phyloP scores from a whole-genome alignment of 2,797 vertebrate species.

The Phalanger gymnotis region DNA sequence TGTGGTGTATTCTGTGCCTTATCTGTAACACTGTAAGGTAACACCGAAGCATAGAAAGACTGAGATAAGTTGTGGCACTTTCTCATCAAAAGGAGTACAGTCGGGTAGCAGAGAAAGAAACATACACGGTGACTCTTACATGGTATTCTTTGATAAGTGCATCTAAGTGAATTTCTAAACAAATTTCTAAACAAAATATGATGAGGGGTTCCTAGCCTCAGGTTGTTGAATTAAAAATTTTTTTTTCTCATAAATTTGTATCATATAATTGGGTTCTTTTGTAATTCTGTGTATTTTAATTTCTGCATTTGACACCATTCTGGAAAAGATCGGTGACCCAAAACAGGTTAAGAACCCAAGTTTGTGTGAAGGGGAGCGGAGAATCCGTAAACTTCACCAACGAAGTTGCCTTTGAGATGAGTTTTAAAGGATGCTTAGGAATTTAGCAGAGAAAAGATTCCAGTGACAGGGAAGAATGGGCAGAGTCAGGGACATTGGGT shows the following conservation, averaged over 20 bases:
- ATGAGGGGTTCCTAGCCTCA: not conserved
- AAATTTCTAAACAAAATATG: not conserved
- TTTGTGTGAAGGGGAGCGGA: slow-evolving; percentile 3
- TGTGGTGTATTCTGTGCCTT: too few species aligned
- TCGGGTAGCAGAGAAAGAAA: not conserved
- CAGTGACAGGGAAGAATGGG: not conserved
- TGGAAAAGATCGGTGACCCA: not conserved
- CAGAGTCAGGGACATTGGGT: not conserved
- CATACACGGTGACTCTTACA: not conserved
- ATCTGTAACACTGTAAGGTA: not conserved
- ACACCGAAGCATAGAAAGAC: not conserved
- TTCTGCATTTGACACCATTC: not conserved
- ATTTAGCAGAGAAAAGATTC: slow-evolving; percentile 31
- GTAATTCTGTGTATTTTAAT: not conserved
- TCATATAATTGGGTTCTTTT: not conserved
- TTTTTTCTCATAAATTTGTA: not conserved
- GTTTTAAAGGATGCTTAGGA: slow-evolving; percentile 39
- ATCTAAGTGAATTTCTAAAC: not conserved
- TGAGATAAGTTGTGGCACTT: not conserved
- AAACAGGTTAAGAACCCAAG: not conserved
- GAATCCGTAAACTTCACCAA: not conserved
- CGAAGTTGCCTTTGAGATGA: slow-evolving; percentile 31
- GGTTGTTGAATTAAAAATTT: not conserved
- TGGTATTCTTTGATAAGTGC: not conserved
- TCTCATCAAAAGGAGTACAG: not conserved